A percentile compares a stretch with the other conserved stretches of the same genome.
These are phyloP conservation scores for Drosophila parabipectinata DNA, from an alignment of 1,140 invertebrate genomes.

Conservation along the genomic window DNA sequence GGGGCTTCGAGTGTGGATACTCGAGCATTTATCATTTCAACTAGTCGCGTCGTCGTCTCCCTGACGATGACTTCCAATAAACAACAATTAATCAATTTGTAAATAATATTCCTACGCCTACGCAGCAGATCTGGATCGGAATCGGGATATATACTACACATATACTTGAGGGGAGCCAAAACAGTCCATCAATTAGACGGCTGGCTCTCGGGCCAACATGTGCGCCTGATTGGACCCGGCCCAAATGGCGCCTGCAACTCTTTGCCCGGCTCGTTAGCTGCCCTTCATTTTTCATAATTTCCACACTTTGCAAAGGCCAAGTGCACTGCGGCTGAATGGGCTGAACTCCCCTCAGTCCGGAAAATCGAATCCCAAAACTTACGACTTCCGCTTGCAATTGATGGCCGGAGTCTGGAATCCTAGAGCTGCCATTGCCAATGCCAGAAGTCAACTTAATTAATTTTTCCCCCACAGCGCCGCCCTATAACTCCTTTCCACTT, in stretches of 20 bases:
- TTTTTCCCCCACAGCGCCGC: conserved; percentile 63
- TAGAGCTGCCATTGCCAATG: conserved; percentile 57
- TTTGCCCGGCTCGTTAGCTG: conserved; percentile 47
- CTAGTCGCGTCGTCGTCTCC: conserved; percentile 16
- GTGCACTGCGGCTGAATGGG: background rate
- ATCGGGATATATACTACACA: conserved; percentile 24
- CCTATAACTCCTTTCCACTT: conserved; percentile 8
- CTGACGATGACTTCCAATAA: conserved; percentile 62
- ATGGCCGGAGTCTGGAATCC: conserved; percentile 28
- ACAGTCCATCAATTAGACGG: conserved; percentile 67
- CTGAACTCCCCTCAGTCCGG: conserved; percentile 24
- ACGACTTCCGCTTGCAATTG: conserved; percentile 74
- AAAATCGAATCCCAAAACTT: conserved; percentile 73
- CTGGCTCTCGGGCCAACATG: conserved; percentile 54
- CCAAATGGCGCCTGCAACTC: conserved; percentile 37
- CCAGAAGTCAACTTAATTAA: conserved; percentile 83
- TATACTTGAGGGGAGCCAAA: conserved; percentile 14
- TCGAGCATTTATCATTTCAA: conserved; percentile 57
- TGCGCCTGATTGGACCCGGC: conserved; percentile 56
- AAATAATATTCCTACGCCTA: conserved; percentile 63
- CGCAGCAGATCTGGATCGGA: conserved; percentile 32
- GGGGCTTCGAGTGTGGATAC: conserved; percentile 6
- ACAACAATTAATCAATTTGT: conserved; percentile 71
- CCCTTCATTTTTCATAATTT: conserved; percentile 77
- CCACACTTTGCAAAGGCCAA: conserved; percentile 44